Percentiles rank a stretch among this genome's conserved stretches.
Evolutionary conservation across 2,888 invertebrate genomes (phyloP).

Genomic region (Thymelicus sylvestris): DNA sequence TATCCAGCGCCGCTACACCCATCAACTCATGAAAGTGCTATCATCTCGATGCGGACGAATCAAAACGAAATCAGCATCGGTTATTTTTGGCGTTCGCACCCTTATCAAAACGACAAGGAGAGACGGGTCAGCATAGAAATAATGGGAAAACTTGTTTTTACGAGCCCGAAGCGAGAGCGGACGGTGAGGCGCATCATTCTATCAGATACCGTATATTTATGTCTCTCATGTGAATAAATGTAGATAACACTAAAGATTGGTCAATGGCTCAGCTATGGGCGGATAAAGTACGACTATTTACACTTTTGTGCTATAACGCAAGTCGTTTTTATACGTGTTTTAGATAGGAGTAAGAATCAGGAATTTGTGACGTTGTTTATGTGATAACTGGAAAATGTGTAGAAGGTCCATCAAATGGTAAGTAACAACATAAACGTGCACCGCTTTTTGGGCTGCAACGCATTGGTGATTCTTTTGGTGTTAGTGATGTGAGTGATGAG

Average conservation of each 20-base stretch:
- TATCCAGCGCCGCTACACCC: constrained; percentile 45
- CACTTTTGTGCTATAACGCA: constrained; percentile 7
- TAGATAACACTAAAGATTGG: constrained; percentile 48
- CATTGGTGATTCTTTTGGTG: too few relatives aligned
- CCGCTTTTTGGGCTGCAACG: too few relatives aligned
- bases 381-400: too few relatives aligned
- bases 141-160: constrained; percentile 73
- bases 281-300: constrained; percentile 20
- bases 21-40: constrained; percentile 73
- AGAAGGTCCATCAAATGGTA: too few relatives aligned
- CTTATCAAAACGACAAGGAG: constrained; percentile 68
- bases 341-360: background rate
- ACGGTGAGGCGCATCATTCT: constrained; percentile 54
- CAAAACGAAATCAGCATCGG: constrained; percentile 81
- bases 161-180: constrained; percentile 48
- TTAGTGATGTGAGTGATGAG: too few relatives aligned
- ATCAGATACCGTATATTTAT: constrained; percentile 54
- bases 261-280: constrained; percentile 41
- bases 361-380: background rate
- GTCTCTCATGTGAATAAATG: constrained; percentile 51
- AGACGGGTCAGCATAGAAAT: constrained; percentile 69
- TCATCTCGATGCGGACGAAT: constrained; percentile 75
- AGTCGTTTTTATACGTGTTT: background rate
- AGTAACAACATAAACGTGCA: too few relatives aligned
- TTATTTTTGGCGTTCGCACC: constrained; percentile 75